A percentile compares a stretch with the other conserved stretches of the same genome.
Evolutionary conservation across 1,140 invertebrate genomes (phyloP).

Genomic region (Eumaeus atala): DNA sequence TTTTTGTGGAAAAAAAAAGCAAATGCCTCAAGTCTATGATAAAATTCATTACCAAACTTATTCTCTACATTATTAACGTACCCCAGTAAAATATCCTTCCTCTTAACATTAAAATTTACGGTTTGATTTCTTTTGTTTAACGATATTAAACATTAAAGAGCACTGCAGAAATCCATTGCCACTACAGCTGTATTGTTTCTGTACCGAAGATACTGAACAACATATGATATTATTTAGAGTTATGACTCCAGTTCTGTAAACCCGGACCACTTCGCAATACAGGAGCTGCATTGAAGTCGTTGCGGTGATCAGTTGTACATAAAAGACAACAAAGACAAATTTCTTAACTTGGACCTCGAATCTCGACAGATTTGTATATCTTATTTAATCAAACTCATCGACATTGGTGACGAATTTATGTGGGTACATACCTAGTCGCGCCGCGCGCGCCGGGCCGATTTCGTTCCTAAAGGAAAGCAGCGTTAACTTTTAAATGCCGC

Average conservation of each 20-base stretch:
- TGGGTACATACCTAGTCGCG: no score
- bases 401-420: no score
- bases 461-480: no score
- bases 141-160: neutral
- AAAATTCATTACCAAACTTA: constrained; percentile 4
- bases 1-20: constrained; percentile 5
- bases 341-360: no score
- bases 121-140: neutral
- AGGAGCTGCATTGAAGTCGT: neutral
- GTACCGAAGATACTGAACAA: constrained; percentile 1
- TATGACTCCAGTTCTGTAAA: constrained; percentile 2
- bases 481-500: no score
- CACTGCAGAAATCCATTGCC: constrained; percentile 4
- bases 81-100: neutral
- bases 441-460: no score
- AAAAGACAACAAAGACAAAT: neutral
- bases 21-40: constrained; percentile 5
- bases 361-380: no score
- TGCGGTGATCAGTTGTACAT: constrained; percentile 1
- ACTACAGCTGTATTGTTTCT: neutral
- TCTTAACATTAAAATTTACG: neutral
- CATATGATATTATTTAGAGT: constrained; percentile 5
- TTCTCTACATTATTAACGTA: constrained; percentile 3
- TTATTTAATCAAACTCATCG: no score
- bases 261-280: neutral